A percentile compares a stretch with the other conserved stretches of the same genome.
Evolutionary conservation across 2,888 invertebrate genomes (phyloP).

Genomic region (Drosophila bunnanda): DNA sequence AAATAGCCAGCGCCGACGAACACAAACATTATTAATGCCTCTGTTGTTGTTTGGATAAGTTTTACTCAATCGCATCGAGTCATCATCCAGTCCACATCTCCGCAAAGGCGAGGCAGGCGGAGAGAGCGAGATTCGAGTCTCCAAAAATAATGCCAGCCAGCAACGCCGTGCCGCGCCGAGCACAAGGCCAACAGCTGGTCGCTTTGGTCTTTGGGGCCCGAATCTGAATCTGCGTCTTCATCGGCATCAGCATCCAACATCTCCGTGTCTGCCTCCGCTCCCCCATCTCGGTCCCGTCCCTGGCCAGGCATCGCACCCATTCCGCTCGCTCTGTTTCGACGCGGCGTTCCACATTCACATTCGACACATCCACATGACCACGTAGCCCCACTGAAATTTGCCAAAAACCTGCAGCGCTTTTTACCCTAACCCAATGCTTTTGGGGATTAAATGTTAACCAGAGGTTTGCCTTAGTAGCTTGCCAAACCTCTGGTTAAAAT

Average conservation of each 20-base stretch:
- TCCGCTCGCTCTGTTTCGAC: slow-evolving; percentile 40
- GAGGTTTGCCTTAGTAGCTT: slow-evolving; percentile 4
- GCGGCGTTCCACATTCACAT: slow-evolving; percentile 37
- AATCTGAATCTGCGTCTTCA: slow-evolving; percentile 45
- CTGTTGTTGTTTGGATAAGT: slow-evolving; percentile 56
- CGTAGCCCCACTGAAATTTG: slow-evolving; percentile 25
- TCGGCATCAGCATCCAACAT: slow-evolving; percentile 41
- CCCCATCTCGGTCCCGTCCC: slow-evolving; percentile 17
- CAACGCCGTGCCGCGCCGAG: slow-evolving; percentile 38
- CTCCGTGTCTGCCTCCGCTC: slow-evolving; percentile 22
- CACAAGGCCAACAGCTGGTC: slow-evolving; percentile 55
- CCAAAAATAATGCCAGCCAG: slow-evolving; percentile 47
- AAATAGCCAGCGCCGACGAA: slow-evolving; percentile 46
- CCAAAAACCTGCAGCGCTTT: slow-evolving; percentile 28
- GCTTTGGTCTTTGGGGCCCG: slow-evolving; percentile 50
- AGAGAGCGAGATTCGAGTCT: slow-evolving; percentile 37
- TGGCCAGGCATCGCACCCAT: slow-evolving; percentile 34
- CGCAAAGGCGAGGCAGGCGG: slow-evolving; percentile 23
- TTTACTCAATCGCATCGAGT: slow-evolving; percentile 54
- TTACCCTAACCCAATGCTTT: slow-evolving; percentile 18
- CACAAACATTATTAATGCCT: slow-evolving; percentile 49
- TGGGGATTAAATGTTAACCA: background rate
- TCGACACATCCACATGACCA: slow-evolving; percentile 37
- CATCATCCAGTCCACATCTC: slow-evolving; percentile 45
- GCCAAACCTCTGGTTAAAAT: too few species aligned